phyloP scores from a whole-genome alignment of 2,113 vertebrate species.

The Rhegmatorhina hoffmannsi region DNA sequence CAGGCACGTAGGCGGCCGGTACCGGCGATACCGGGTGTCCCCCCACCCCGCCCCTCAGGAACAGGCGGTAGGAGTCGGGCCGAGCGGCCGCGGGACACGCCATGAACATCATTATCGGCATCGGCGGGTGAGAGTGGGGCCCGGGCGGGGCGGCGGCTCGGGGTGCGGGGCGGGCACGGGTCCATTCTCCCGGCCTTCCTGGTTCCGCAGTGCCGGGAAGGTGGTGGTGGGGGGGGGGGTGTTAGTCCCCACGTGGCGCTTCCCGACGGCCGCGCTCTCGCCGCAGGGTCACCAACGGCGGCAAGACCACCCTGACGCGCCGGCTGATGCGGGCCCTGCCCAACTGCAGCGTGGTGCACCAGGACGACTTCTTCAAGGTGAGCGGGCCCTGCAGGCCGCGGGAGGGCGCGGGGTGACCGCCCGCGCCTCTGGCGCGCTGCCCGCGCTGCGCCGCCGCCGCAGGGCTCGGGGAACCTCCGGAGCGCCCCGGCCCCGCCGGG shows the following conservation, averaged over 20 bases:
- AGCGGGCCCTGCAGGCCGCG: neutral
- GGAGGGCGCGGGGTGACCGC: neutral
- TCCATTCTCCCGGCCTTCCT: neutral
- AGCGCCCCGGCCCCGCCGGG: no score
- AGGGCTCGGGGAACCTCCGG: no score
- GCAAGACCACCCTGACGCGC: slow-evolving; percentile 92
- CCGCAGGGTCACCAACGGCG: slow-evolving; percentile 89
- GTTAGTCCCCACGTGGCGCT: neutral
- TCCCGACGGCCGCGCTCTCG: neutral
- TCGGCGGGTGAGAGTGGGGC: neutral
- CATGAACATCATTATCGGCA: no score
- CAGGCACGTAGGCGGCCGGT: slow-evolving; percentile 5
- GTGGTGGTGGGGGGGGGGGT: neutral
- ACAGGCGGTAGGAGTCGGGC: no score
- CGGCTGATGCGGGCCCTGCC: slow-evolving; percentile 80
- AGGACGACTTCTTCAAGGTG: slow-evolving; percentile 97
- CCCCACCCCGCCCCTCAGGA: no score
- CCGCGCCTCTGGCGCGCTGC: neutral
- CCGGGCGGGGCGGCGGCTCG: neutral
- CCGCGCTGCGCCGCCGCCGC: neutral
- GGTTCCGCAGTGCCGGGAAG: neutral
- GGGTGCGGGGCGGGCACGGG: no score
- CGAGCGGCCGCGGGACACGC: no score
- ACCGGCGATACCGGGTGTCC: neutral
- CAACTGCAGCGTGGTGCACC: slow-evolving; percentile 94